These are phyloP conservation scores for Tapera naevia DNA, from an alignment of 2,797 vertebrate genomes.

Conservation along the genomic window DNA sequence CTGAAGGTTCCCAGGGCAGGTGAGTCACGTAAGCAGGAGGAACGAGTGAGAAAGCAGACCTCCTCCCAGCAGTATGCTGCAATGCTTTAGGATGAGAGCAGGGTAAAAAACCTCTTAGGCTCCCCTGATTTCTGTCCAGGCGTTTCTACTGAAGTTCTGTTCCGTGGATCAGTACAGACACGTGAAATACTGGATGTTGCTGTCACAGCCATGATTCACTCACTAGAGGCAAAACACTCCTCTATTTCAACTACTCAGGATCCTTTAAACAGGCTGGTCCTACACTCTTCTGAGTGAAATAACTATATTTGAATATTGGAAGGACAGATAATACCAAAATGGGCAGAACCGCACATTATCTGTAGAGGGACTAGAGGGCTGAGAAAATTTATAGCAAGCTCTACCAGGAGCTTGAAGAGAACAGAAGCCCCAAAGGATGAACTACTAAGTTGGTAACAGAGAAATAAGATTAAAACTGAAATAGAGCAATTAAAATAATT, in stretches of 20 bases:
- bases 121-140: not conserved
- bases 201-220: not conserved
- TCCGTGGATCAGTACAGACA: not conserved
- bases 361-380: not conserved
- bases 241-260: not conserved
- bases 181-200: fast-evolving
- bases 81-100: not conserved
- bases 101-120: not conserved
- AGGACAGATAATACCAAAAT: not conserved
- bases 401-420: not conserved
- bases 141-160: not conserved
- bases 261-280: not conserved
- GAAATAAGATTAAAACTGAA: not conserved
- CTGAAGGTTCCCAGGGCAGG: not conserved
- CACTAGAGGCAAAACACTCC: fast-evolving
- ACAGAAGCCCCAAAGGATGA: not conserved
- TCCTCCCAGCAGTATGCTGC: fast-evolving
- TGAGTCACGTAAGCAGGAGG: not conserved
- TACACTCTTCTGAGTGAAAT: not conserved
- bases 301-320: not conserved
- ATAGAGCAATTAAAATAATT: not conserved
- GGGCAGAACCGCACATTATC: not conserved
- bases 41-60: not conserved
- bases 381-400: not conserved
- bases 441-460: not conserved